Evolutionary conservation across 2,113 vertebrate genomes (phyloP), one percentile per base, ranked within the genome.

Genomic region (Lipotes vexillifer): DNA sequence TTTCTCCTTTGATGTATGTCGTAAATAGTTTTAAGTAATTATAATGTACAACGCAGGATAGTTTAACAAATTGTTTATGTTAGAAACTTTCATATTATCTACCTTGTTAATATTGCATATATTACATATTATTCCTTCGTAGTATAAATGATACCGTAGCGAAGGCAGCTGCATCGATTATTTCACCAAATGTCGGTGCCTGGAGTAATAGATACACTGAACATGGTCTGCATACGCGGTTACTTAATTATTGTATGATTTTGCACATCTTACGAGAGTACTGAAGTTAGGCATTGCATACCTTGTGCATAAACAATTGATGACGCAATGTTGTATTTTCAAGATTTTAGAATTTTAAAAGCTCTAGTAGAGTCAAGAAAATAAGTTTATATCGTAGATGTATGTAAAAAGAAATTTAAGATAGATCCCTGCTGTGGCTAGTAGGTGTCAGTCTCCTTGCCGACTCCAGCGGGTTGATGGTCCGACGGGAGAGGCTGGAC

Each of bases 201-300:
- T 77, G 33, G 52, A 46, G 8, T 14, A 29, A 12, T 14, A 38
- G 36, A 15, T 72, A 11, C 18, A 4, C 6, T 38, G 57, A 49
- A 4, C 23, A 2, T 31, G 1, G 20, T 63, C 18, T 36, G 0
- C 68, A 7, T 5, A 1, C 1, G 0, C 17, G 6, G 14, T 21
- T 5, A 13, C 11, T 13, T 27, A 36, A 1, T 61, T 69, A 2
- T 11, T 66, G 49, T 3, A 1, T 33, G 25, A 25, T 66, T 4
- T 3, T 14, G 21, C 7, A 25, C 21, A 6, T 12, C 71, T 38
- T 57, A 4, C 13, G 49, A 29, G 38, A 13, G 2, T 44, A 9
- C 29, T 23, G 52, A 20, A 1, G 31, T 13, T 29, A 8, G 6
- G 21, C 2, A 6, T 46, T 18, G 2, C 1, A 3, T 31, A 4